phyloP scores from a whole-genome alignment of 2,888 invertebrate species.

The Pediacus dermestoides region DNA sequence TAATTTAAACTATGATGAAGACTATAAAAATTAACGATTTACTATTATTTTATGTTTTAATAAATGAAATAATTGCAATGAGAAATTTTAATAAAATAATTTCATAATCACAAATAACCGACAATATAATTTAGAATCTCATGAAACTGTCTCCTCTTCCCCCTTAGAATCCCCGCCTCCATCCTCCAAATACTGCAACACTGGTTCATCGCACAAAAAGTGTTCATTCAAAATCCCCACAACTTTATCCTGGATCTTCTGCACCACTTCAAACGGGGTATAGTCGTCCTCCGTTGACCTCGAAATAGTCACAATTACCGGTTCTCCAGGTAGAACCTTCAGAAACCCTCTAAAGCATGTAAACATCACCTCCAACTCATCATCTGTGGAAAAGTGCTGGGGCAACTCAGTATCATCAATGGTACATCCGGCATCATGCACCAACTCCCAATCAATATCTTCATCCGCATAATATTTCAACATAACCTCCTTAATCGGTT shows the following conservation, averaged over 20 bases:
- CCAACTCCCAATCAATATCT: slow-evolving; percentile 72
- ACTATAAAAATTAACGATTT: no score
- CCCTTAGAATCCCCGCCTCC: slow-evolving; percentile 17
- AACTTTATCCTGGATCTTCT: slow-evolving; percentile 69
- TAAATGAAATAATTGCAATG: no score
- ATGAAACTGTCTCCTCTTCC: no score
- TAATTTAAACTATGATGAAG: no score
- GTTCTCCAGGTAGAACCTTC: slow-evolving; percentile 57
- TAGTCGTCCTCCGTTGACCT: slow-evolving; percentile 86
- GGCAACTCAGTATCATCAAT: slow-evolving; percentile 82
- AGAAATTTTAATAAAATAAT: no score
- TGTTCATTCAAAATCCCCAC: slow-evolving; percentile 56
- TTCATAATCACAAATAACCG: no score
- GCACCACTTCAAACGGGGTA: slow-evolving; percentile 80
- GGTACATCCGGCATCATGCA: slow-evolving; percentile 86
- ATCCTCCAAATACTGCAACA: slow-evolving; percentile 49
- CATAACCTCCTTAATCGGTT: slow-evolving; percentile 52
- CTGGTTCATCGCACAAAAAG: slow-evolving; percentile 54
- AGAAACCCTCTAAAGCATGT: slow-evolving; percentile 59
- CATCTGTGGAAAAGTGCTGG: slow-evolving; percentile 70
- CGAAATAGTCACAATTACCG: slow-evolving; percentile 75
- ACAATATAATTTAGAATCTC: no score
- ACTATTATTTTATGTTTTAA: no score
- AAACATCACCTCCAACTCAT: slow-evolving; percentile 64
- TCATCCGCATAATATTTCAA: slow-evolving; percentile 57